phyloP scores from a whole-genome alignment of 2,113 vertebrate genomes.

The Sebastes fasciatus region DNA sequence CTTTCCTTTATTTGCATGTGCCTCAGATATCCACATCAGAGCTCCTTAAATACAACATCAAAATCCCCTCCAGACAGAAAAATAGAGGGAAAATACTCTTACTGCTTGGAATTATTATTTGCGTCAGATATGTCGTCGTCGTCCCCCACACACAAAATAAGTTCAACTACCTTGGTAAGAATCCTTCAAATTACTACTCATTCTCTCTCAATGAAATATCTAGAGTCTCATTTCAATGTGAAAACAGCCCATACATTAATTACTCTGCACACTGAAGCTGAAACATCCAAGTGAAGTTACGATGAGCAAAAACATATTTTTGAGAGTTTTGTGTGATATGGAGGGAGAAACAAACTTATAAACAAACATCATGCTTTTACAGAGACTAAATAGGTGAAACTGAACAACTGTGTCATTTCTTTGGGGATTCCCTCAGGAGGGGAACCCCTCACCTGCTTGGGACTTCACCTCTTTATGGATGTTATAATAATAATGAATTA shows the following conservation, averaged over 20 bases:
- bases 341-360: neutral
- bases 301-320: neutral
- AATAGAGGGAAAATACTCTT: neutral
- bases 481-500: neutral
- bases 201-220: neutral
- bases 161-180: neutral
- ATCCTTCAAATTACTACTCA: neutral
- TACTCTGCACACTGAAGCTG: neutral
- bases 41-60: neutral
- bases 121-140: neutral
- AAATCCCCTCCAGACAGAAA: neutral
- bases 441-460: neutral
- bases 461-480: neutral
- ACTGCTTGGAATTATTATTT: neutral
- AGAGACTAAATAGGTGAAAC: slow-evolving; percentile 8
- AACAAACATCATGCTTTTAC: neutral
- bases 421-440: neutral
- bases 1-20: neutral
- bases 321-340: neutral
- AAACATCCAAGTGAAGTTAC: neutral
- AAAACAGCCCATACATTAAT: neutral
- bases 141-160: neutral
- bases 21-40: neutral
- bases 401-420: neutral
- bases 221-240: neutral